These are phyloP conservation scores for Octodon degus DNA, from an alignment of 2,113 vertebrate species.

Conservation along the genomic window DNA sequence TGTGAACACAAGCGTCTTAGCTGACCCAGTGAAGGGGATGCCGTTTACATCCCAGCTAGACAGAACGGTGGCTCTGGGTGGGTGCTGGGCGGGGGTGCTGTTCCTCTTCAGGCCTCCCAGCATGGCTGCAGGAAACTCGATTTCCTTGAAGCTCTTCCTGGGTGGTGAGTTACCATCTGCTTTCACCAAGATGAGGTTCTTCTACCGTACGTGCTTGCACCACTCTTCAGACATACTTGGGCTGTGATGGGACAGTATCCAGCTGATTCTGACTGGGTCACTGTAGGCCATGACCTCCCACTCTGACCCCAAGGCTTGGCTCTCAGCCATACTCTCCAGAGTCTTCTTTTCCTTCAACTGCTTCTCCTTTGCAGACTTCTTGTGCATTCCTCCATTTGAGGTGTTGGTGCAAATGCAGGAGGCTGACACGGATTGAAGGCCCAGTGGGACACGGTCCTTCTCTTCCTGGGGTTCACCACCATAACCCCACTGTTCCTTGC, in stretches of 20 bases:
- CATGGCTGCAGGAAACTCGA: constrained; percentile 94
- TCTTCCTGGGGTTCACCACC: constrained; percentile 92
- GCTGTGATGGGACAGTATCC: constrained; percentile 94
- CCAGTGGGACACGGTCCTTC: constrained; percentile 95
- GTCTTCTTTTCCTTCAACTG: not conserved
- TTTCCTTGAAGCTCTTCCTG: constrained; percentile 86
- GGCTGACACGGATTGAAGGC: constrained; percentile 96
- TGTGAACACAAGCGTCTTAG: not conserved
- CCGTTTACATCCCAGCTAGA: constrained; percentile 98
- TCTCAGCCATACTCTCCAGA: not conserved
- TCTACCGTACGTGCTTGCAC: constrained; percentile 93
- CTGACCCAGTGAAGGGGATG: constrained; percentile 97
- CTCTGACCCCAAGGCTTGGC: constrained; percentile 83
- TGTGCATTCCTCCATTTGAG: constrained; percentile 96
- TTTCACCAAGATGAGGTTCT: constrained; percentile 97
- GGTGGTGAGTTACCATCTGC: constrained; percentile 95
- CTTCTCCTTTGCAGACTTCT: not conserved
- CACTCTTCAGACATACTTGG: constrained; percentile 93
- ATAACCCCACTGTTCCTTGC: constrained; percentile 94
- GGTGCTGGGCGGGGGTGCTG: constrained; percentile 88
- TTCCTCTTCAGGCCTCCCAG: constrained; percentile 98
- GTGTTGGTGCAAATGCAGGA: constrained; percentile 97
- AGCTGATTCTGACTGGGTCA: constrained; percentile 97
- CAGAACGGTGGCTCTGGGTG: constrained; percentile 92
- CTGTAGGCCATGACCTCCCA: constrained; percentile 99